Base-by-base conservation (phyloP, 2,113 vertebrate species). In the Austrofundulus limnaeus region DNA sequence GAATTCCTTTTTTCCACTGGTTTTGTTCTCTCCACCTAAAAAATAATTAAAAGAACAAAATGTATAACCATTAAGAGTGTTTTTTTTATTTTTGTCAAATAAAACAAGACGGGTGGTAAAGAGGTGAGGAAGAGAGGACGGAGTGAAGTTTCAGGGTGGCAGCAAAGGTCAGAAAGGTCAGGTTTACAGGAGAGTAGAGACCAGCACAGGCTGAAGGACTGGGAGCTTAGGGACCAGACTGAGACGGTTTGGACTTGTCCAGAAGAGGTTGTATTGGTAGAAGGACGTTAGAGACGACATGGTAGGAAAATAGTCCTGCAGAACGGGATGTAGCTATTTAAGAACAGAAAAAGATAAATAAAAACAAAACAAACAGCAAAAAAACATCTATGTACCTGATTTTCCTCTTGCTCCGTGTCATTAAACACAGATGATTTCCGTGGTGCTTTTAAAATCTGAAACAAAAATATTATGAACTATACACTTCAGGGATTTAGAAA, bases 401-500 rank as follows among this genome's bases (percentile, higher is more conserved):
- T 61, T 66, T 91, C 87, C 60, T 89, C 87, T 71, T 88, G 81
- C 21, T 86, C 85, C 19, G 60, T 25, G 17, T 81, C 89, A 24
- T 69, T 20, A 3, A 59, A 54, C 52, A 23, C 80, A 20, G 82
- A 38, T 21, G 92, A 92, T 65, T 79, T 88, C 39, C 85, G 78
- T 21, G 90, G 77, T 19, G 78, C 86, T 80, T 93, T 93, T 64
- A 93, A 85, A 79, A 93, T 93, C 92, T 93, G 60, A 50, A 70
- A 83, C 77, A 11, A 64, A 2, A 63, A 0, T 46, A 57, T 5
- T 2, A 4, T 16, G 23, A 14, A 46, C 39, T 0, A 62, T 11
- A 24, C 11, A 1, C 20, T 12, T 62, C 3, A 53, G 17, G 5
- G 38, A 41, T 19, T n/a, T n/a, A n/a, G n/a, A n/a, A n/a, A 28